These are phyloP conservation scores for Megalurothrips usitatus DNA, from an alignment of 2,888 invertebrate genomes.

Conservation along the genomic window DNA sequence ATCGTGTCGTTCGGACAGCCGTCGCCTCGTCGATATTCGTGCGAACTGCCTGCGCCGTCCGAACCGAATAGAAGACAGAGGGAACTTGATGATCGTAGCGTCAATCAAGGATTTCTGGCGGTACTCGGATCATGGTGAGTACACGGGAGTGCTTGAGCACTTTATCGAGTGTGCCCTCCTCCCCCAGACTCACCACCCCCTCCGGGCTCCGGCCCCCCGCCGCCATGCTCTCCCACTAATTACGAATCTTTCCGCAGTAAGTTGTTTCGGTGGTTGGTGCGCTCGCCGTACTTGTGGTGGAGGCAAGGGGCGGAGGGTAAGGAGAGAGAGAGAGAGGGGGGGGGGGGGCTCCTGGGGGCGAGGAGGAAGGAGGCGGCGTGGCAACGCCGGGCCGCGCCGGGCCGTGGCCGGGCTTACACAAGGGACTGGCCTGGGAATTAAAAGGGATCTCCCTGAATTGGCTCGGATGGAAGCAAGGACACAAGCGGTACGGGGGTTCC, in stretches of 20 bases:
- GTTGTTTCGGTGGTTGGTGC: slow-evolving; percentile 6
- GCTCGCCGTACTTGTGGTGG: neutral
- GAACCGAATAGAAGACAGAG: too few species aligned
- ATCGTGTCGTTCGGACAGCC: too few species aligned
- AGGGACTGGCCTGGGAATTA: neutral
- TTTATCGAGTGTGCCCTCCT: neutral
- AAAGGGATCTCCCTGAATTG: slow-evolving; percentile 24
- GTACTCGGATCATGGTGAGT: too few species aligned
- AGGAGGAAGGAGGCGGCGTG: neutral
- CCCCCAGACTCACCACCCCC: neutral
- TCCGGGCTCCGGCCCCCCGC: neutral
- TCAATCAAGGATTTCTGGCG: too few species aligned
- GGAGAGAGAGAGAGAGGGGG: neutral
- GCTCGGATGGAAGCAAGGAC: neutral
- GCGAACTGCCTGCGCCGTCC: too few species aligned
- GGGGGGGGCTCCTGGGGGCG: neutral
- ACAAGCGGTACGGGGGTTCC: too few species aligned
- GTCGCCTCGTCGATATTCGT: too few species aligned
- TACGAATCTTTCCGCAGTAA: slow-evolving; percentile 23
- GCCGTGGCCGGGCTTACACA: neutral
- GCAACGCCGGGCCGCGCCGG: neutral
- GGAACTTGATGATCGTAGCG: too few species aligned
- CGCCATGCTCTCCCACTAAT: neutral
- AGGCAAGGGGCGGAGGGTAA: neutral
- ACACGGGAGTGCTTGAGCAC: neutral